phyloP scores from a whole-genome alignment of 2,888 invertebrate genomes.

The Bibio marci region DNA sequence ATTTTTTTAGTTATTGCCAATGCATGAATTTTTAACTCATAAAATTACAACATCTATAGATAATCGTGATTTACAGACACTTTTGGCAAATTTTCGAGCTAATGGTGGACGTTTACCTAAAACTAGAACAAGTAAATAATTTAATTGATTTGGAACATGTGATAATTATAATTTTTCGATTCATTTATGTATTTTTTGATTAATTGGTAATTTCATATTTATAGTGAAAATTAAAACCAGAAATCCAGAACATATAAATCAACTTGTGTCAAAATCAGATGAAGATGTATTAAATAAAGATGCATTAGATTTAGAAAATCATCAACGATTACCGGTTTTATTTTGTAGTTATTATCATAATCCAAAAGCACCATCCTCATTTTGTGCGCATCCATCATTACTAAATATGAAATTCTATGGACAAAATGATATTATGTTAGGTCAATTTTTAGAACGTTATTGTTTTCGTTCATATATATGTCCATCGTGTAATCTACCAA shows the following conservation, averaged over 20 bases:
- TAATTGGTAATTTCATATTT: constrained; percentile 4
- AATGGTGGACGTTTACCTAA: constrained; percentile 50
- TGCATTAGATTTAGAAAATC: constrained; percentile 61
- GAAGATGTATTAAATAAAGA: constrained; percentile 33
- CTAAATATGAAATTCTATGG: constrained; percentile 84
- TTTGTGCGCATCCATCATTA: constrained; percentile 26
- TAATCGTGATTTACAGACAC: constrained; percentile 45
- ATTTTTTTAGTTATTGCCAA: constrained; percentile 30
- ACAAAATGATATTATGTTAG: constrained; percentile 84
- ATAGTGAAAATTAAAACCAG: constrained; percentile 11
- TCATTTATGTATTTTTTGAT: not conserved
- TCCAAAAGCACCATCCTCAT: constrained; percentile 25
- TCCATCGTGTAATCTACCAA: constrained; percentile 60
- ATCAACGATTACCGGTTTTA: constrained; percentile 70
- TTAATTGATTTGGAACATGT: not conserved
- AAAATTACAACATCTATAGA: constrained; percentile 50
- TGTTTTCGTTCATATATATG: constrained; percentile 83
- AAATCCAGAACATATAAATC: constrained; percentile 17
- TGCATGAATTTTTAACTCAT: constrained; percentile 56
- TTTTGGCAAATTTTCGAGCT: constrained; percentile 75
- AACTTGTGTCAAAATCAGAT: constrained; percentile 19
- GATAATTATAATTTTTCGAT: not conserved
- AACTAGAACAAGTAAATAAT: constrained; percentile 18
- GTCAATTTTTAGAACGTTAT: constrained; percentile 82
- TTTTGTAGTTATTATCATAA: constrained; percentile 46